Base-by-base conservation (phyloP, 2,888 invertebrate species). In the Anticlea derivata region DNA sequence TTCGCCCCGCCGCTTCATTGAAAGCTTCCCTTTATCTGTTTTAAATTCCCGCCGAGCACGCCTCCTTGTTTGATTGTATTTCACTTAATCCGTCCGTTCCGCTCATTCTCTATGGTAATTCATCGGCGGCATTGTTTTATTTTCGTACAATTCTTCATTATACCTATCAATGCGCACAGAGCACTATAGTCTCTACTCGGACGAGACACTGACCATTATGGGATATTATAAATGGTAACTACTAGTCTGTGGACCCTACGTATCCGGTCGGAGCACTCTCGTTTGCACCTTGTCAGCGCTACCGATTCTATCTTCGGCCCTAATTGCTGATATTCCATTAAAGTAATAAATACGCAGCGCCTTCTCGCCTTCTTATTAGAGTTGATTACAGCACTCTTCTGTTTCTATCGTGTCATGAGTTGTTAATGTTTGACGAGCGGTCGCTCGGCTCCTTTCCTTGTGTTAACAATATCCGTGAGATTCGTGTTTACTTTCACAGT, bases 301-400 rank as follows among this genome's bases (percentile, higher is more conserved):
- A 78, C 84, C 74, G 89, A 89, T 89, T 83, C 83, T 85, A 87
- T 87, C 88, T 79, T 61, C 63, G 66, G 65, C 73, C 75, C 84
- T 89, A 88, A 88, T 89, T 88, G 86, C 84, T 86, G 83, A 89
- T 87, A 88, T 86, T 88, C 87, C 87, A 86, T 88, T 86, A 86
- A 82, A 83, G 80, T 86, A 85, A 86, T 88, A 87, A 84, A 86
- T 85, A 86, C 77, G 78, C 73, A 75, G 74, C 74, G 78, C 78
- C 77, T 83, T 86, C 85, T 82, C 86, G 78, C 86, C 86, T 86
- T 75, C 80, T 75, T 79, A 86, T 88, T 86, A 86, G 75, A 76
- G 75, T 78, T 83, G 83, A 85, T 86, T 85, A 84, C 81, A 73
- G 73, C 82, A 84, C 83, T 83, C 76, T 71, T 75, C 75, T 78